Conservation (phyloP, 1,140 invertebrate species). For the Drosophila nigrodunni region DNA sequence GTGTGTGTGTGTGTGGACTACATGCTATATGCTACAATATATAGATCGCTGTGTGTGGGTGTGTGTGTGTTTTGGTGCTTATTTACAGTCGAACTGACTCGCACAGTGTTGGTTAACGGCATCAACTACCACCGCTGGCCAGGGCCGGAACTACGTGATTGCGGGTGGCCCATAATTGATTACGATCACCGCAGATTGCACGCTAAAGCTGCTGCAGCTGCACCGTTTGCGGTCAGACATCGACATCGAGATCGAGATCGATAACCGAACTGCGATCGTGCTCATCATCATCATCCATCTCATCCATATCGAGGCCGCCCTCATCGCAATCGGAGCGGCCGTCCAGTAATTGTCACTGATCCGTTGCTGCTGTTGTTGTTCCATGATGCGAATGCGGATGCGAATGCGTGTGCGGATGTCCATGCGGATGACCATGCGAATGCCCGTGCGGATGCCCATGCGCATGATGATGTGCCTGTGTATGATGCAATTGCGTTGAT, state of each 20-base stretch:
- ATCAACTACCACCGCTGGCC: slow-evolving; percentile 26
- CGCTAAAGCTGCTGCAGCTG: slow-evolving; percentile 64
- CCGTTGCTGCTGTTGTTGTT: slow-evolving; percentile 48
- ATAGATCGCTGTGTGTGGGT: slow-evolving; percentile 37
- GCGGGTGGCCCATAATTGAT: background rate
- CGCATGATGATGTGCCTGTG: slow-evolving; percentile 42
- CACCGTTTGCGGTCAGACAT: slow-evolving; percentile 78
- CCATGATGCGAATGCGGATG: slow-evolving; percentile 42
- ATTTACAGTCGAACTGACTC: slow-evolving; percentile 41
- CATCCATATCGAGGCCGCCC: slow-evolving; percentile 57
- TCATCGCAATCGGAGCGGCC: slow-evolving; percentile 76
- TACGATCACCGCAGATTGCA: slow-evolving; percentile 23
- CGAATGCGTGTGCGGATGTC: slow-evolving; percentile 29
- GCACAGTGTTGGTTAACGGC: slow-evolving; percentile 33
- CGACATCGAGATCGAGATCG: slow-evolving; percentile 80
- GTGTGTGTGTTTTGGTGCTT: slow-evolving; percentile 40
- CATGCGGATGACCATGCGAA: slow-evolving; percentile 40
- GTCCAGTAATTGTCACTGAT: slow-evolving; percentile 84
- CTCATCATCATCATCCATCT: slow-evolving; percentile 62
- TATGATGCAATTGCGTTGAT: slow-evolving; percentile 58
- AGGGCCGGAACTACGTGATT: slow-evolving; percentile 13
- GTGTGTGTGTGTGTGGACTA: slow-evolving; percentile 36
- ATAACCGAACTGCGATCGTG: slow-evolving; percentile 80
- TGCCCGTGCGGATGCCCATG: slow-evolving; percentile 48
- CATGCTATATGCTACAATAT: slow-evolving; percentile 48